Percentiles rank a stretch among this genome's conserved stretches.
phyloP scores from a whole-genome alignment of 1,140 invertebrate genomes.

The Hestina assimilis region DNA sequence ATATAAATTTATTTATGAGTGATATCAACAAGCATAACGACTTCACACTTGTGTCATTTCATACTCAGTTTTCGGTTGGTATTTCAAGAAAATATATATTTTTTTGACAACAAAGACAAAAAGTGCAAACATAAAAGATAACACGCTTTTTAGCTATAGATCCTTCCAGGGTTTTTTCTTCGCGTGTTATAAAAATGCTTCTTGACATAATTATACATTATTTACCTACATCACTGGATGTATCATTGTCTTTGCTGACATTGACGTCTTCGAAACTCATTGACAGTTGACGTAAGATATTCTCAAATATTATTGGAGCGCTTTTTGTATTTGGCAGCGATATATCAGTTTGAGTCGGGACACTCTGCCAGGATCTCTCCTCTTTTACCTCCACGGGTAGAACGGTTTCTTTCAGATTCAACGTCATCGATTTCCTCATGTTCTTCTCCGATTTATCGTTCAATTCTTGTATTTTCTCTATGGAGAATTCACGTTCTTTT shows the following conservation, averaged over 20 bases:
- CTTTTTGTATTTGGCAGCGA: slow-evolving; percentile 69
- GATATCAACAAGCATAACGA: too few species aligned
- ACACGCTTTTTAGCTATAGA: too few species aligned
- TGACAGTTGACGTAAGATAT: slow-evolving; percentile 62
- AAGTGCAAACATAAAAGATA: too few species aligned
- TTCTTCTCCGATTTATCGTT: slow-evolving; percentile 32
- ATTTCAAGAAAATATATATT: too few species aligned
- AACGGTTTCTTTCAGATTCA: slow-evolving; percentile 58
- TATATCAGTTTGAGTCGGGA: slow-evolving; percentile 67
- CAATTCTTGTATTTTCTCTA: slow-evolving; percentile 40
- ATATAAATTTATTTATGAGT: too few species aligned
- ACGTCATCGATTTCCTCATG: slow-evolving; percentile 50
- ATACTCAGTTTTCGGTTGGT: too few species aligned
- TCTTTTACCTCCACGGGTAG: slow-evolving; percentile 50
- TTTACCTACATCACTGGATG: too few species aligned
- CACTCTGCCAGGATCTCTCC: slow-evolving; percentile 56
- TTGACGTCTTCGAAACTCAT: slow-evolving; percentile 49
- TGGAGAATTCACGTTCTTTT: slow-evolving; percentile 21
- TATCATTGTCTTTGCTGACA: slow-evolving; percentile 5
- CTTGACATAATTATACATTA: too few species aligned
- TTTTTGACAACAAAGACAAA: too few species aligned
- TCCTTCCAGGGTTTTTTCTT: too few species aligned
- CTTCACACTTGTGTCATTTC: too few species aligned
- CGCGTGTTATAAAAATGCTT: too few species aligned
- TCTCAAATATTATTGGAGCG: slow-evolving; percentile 70